Base-by-base conservation (phyloP, 2,797 vertebrate species). In the Sylvia borin region DNA sequence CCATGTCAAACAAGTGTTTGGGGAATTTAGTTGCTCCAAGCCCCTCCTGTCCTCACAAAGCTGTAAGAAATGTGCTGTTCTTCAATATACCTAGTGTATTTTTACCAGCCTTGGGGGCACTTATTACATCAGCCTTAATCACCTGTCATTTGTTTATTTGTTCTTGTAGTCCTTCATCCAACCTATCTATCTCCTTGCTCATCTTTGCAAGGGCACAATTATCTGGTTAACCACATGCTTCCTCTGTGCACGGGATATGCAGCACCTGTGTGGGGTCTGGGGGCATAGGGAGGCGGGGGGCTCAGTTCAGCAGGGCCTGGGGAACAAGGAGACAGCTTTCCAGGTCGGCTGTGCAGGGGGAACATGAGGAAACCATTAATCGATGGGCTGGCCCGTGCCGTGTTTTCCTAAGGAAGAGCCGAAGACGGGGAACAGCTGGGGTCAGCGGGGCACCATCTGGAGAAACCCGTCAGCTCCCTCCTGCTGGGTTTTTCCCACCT, bases 281-380 rank as follows among this genome's bases (percentile, higher is more conserved):
- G 82, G 67, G 11, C 20, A 15, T 0, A 5, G 60, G 60, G 34
- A 60, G 64, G 31, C 8, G 8, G 34, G 16, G 48, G 17, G 5
- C 53, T 73, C 5, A 0, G 45, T 24, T 66, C 75, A 19, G 55
- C 47, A 61, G 55, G 54, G 61, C 43, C 64, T 11, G 22, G 65
- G 50, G 47, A 94, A 32, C 1, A 0, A 54, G 51, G 58, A 93
- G 62, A 55, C 64, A 76, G 45, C 80, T 93, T 93, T 74, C 75
- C 89, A 68, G 0, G 0, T 51, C 0, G 0, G 83, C 93, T 16
- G 9, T 3, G 10, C 0, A 0, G 54, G 87, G 73, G 66, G 31
- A 97, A 95, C 95, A 96, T 93, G 78, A 92, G 94, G 97, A 97
- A 97, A 81, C 72, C 93, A 95, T 96, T 95, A 95, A 95, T 92